These are phyloP conservation scores for Hippoglossus hippoglossus DNA, from an alignment of 2,797 vertebrate genomes.

Conservation along the genomic window DNA sequence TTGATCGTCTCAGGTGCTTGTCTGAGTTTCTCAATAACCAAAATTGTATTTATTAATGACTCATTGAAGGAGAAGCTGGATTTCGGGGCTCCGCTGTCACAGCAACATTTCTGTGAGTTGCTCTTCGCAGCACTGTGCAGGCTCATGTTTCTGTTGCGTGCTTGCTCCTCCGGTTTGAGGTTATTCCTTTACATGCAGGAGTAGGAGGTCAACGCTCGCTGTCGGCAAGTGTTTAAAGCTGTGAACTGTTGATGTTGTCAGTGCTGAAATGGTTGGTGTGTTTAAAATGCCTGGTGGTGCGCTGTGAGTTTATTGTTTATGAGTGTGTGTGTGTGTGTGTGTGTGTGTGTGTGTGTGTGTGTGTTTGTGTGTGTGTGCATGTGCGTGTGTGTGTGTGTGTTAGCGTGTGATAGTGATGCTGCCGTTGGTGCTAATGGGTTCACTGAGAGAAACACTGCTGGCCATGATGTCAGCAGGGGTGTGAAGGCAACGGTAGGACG, in stretches of 20 bases:
- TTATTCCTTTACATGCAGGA: constrained; percentile 4
- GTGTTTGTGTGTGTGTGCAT: constrained; percentile 19
- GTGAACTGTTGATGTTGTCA: constrained; percentile 33
- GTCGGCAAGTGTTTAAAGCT: constrained; percentile 20
- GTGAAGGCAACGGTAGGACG: constrained; percentile 62
- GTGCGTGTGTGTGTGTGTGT: constrained; percentile 8
- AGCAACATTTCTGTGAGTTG: too few species aligned
- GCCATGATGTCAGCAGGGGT: constrained; percentile 78
- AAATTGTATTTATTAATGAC: too few species aligned
- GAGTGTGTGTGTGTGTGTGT: neutral
- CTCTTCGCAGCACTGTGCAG: neutral
- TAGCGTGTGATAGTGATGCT: constrained; percentile 10
- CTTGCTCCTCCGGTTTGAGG: constrained; percentile 15
- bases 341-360: constrained; percentile 23
- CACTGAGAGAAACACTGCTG: constrained; percentile 65
- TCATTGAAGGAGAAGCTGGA: too few species aligned
- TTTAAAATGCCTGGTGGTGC: constrained; percentile 35
- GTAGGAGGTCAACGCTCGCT: constrained; percentile 29
- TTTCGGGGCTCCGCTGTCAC: too few species aligned
- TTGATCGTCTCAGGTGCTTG: too few species aligned
- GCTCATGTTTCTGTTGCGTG: neutral
- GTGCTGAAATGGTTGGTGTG: constrained; percentile 22
- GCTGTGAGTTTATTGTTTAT: constrained; percentile 34
- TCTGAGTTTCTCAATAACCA: too few species aligned
- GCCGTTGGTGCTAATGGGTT: constrained; percentile 73